These are phyloP conservation scores for Embiotoca jacksoni DNA, from an alignment of 2,113 vertebrate species.

Conservation along the genomic window DNA sequence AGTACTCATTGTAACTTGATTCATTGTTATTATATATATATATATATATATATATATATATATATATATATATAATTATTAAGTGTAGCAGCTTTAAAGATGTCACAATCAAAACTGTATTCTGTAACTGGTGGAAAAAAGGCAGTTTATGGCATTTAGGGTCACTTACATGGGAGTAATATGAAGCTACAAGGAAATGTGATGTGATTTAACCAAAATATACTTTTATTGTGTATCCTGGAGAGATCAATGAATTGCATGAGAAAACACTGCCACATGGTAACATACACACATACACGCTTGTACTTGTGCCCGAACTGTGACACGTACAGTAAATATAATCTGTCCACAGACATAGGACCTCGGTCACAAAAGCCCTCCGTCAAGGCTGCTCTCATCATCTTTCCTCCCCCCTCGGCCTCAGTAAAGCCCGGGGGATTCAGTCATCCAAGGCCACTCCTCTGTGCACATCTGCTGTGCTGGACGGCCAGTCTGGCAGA, in stretches of 20 bases:
- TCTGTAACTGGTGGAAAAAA: too few species aligned
- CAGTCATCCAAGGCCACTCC: constrained; percentile 78
- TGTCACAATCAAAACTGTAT: too few species aligned
- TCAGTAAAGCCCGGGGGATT: constrained; percentile 70
- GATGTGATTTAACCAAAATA: neutral
- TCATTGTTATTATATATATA: too few species aligned
- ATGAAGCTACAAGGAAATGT: too few species aligned
- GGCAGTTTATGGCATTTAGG: too few species aligned
- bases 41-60: too few species aligned
- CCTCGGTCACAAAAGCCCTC: constrained; percentile 53
- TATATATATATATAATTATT: too few species aligned
- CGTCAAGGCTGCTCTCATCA: constrained; percentile 66
- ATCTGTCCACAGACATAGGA: constrained; percentile 35
- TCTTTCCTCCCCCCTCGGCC: constrained; percentile 45
- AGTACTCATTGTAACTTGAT: too few species aligned
- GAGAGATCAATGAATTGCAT: neutral
- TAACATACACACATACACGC: neutral
- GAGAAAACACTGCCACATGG: neutral
- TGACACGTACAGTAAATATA: constrained; percentile 33
- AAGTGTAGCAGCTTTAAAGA: too few species aligned
- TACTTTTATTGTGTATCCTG: neutral
- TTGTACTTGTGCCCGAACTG: neutral
- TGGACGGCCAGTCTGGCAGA: constrained; percentile 73
- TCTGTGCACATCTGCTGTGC: constrained; percentile 84
- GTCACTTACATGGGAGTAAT: too few species aligned